Base-by-base conservation (phyloP, 2,113 vertebrate genomes). In the Chascanopsetta lugubris region DNA sequence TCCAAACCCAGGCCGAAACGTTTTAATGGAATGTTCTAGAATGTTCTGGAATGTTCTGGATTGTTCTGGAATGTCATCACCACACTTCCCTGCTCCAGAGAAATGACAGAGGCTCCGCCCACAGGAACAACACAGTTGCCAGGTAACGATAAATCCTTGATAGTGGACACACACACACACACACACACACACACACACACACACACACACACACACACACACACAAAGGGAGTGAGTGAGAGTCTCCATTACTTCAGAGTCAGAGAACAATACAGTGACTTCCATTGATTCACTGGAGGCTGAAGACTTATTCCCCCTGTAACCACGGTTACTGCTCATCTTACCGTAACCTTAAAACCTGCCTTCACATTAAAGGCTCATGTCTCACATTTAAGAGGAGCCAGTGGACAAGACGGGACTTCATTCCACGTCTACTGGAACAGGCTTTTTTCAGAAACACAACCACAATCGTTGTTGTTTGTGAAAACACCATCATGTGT, bases 61-160 rank as follows among this genome's bases (percentile, higher is more conserved):
- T 83, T 79, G 78, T 79, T 30, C 61, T 13, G 45, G 71, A 84
- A 81, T 82, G 85, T 84, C 75, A 82, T 80, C 66, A 2, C 65
- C 55, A 50, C n/a, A 46, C 25, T 62, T 65, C 72, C 68, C 9
- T 57, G 38, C 46, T 70, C 58, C 47, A 27, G 20, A 60, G 57
- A 62, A 15, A 34, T 59, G 40, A 51, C 50, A 71, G 21, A 67
- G 45, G 55, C 21, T 8, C 59, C 48, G 11, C 78, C 76, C 62
- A 70, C 54, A 8, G 55, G 26, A 74, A 72, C 73, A 75, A 71
- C 50, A 3, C 0, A 1, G 85, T 85, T 86, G 69, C 84, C 50
- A 61, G 67, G 85, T 61, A 82, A 85, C 0, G 32, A 27, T 26
- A 46, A 60, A 68, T 46, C 25, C 61, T 49, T 63, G 71, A 80